Conservation (phyloP, 37 sponge, comb jelly and placozoan genomes). For the Haliclona indistincta region DNA sequence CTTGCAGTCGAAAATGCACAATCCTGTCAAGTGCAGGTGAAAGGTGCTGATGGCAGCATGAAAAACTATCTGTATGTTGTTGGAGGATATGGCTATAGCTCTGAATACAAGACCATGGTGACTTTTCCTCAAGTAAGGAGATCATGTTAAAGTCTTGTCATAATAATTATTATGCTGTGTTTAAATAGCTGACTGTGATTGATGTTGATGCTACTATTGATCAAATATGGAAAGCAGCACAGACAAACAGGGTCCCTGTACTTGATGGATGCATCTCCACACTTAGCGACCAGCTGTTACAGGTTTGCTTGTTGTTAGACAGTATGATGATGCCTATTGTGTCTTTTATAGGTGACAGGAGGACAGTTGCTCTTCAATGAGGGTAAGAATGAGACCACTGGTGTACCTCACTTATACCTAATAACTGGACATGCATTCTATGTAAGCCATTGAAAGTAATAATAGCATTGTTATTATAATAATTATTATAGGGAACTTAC, state of each 20-base stretch:
- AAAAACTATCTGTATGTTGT: constrained; percentile 9
- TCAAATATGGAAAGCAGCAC: background rate
- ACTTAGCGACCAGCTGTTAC: background rate
- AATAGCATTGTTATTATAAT: background rate
- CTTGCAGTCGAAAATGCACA: constrained; percentile 18
- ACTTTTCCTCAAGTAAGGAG: background rate
- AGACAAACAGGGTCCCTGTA: background rate
- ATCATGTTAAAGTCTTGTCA: background rate
- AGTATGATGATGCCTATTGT: too few relatives aligned
- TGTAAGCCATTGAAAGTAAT: background rate
- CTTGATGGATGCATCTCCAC: background rate
- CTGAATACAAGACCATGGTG: too few relatives aligned
- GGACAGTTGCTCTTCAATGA: constrained; percentile 17
- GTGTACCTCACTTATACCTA: background rate
- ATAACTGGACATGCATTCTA: constrained; percentile 9
- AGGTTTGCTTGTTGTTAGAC: background rate
- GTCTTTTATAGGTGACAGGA: constrained; percentile 7
- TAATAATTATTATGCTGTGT: background rate
- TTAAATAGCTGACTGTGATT: background rate
- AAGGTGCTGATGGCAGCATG: background rate
- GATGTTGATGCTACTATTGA: constrained; percentile 3
- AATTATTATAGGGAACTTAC: too few relatives aligned
- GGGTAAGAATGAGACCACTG: background rate
- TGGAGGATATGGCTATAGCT: constrained; percentile 20
- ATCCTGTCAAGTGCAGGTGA: background rate